phyloP scores from a whole-genome alignment of 2,888 invertebrate genomes.

The Empis stercorea region DNA sequence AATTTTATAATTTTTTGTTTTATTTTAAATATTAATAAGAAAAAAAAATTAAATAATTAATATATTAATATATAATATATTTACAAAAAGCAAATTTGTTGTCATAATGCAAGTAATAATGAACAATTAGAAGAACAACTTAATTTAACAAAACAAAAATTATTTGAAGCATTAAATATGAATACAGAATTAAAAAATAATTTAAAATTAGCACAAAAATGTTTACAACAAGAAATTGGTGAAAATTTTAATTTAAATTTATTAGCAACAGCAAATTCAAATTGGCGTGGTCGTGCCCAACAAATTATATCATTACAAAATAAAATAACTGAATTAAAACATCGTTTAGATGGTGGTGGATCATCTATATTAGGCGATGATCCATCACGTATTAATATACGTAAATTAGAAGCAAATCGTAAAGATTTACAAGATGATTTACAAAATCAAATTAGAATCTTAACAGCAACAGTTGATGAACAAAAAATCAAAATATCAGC shows the following conservation, averaged over 20 bases:
- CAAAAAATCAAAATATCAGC: conserved; percentile 52
- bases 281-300: conserved; percentile 68
- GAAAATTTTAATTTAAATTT: conserved; percentile 52
- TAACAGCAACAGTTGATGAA: conserved; percentile 45
- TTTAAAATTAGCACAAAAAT: conserved; percentile 56
- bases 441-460: conserved; percentile 42
- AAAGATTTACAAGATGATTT: conserved; percentile 44
- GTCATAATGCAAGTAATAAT: neutral
- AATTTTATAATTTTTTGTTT: too few relatives aligned
- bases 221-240: conserved; percentile 62
- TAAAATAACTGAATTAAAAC: conserved; percentile 52
- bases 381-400: conserved; percentile 1
- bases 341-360: conserved; percentile 36
- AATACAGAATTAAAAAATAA: conserved; percentile 58
- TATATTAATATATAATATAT: too few relatives aligned
- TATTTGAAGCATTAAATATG: conserved; percentile 55
- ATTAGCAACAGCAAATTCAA: conserved; percentile 43
- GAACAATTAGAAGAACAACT: neutral
- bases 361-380: neutral
- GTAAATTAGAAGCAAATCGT: conserved; percentile 42
- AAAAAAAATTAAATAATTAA: too few relatives aligned
- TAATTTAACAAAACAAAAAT: conserved; percentile 37
- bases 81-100: neutral
- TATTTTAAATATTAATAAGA: too few relatives aligned
- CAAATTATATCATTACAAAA: conserved; percentile 57